Evolutionary conservation across 2,797 vertebrate species (phyloP).

Genomic region (Tympanoctomys barrerae): DNA sequence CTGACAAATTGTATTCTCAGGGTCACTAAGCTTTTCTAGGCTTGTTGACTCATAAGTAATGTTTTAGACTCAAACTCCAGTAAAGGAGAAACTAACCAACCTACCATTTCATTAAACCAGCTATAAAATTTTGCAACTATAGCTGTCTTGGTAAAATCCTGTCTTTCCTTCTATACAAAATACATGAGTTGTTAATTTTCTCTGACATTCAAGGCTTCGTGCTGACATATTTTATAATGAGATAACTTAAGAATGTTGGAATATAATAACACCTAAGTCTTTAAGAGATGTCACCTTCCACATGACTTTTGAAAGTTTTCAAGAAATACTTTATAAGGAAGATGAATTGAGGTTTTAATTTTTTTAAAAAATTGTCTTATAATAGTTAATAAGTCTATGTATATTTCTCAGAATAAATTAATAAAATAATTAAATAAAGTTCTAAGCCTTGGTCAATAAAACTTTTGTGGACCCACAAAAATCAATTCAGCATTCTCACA

Average conservation of each 20-base stretch:
- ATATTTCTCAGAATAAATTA: constrained; percentile 35
- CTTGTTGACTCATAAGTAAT: constrained; percentile 67
- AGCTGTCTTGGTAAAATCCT: constrained; percentile 33
- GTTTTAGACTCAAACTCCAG: background rate
- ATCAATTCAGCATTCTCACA: constrained; percentile 19
- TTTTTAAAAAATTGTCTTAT: constrained; percentile 12
- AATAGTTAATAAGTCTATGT: constrained; percentile 20
- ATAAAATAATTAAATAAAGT: constrained; percentile 26
- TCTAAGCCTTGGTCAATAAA: constrained; percentile 24
- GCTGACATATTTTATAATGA: constrained; percentile 57
- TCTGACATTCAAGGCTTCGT: constrained; percentile 12
- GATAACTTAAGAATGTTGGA: constrained; percentile 64
- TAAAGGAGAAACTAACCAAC: background rate
- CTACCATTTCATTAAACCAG: background rate
- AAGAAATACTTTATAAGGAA: constrained; percentile 9
- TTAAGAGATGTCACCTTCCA: constrained; percentile 8
- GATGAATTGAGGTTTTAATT: constrained; percentile 5
- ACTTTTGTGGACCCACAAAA: constrained; percentile 5
- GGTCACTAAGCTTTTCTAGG: constrained; percentile 32
- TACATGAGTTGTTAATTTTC: constrained; percentile 56
- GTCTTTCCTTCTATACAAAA: constrained; percentile 46
- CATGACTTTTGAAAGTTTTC: background rate
- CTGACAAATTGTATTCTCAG: constrained; percentile 34
- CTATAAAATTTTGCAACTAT: constrained; percentile 40
- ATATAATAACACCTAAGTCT: constrained; percentile 37